Base-by-base conservation (phyloP, 2,113 vertebrate species). In the Callaeas wilsoni region DNA sequence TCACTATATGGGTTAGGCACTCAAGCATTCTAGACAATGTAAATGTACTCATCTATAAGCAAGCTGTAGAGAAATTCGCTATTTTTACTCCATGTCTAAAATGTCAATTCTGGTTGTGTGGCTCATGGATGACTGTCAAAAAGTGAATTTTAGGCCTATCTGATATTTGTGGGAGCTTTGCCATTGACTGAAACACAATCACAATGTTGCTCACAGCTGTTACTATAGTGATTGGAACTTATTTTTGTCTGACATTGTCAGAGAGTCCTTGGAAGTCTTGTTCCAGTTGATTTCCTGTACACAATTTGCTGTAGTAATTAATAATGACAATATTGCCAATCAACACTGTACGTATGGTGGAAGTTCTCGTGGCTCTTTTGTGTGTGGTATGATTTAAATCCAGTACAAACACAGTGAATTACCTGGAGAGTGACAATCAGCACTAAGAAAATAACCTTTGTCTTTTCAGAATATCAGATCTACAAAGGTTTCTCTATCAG, bases 161-260 rank as follows among this genome's bases (percentile, higher is more conserved):
- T 94, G 82, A 88, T 50, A 12, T 85, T 93, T 90, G 42, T 80
- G 59, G 84, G 84, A 91, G 47, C 30, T 87, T 83, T 94, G 89
- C 75, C 82, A 67, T 55, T 90, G 63, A 83, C 70, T 76, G 55
- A 49, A 73, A 57, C 57, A 63, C 47, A 88, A 87, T 67, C 70
- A 80, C 63, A 87, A 80, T 19, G 33, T 77, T 91, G 67, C 35
- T 89, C 59, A 77, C 70, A 91, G 42, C 55, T 83, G 93, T 94
- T 91, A 65, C 91, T 94, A 59, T 67, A 88, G 63, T 55, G 82
- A 93, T 55, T 77, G 78, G 59, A 83, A 85, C 71, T 94, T 93
- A 56, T 80, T 96, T 97, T 85, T 91, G 75, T 67, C 82, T 91
- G 90, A 90, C 84, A 88, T 90, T 95, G 63, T 91, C 50, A 60